These are phyloP conservation scores for Amphiduros pacificus DNA, from an alignment of 2,888 invertebrate species.

Conservation along the genomic window DNA sequence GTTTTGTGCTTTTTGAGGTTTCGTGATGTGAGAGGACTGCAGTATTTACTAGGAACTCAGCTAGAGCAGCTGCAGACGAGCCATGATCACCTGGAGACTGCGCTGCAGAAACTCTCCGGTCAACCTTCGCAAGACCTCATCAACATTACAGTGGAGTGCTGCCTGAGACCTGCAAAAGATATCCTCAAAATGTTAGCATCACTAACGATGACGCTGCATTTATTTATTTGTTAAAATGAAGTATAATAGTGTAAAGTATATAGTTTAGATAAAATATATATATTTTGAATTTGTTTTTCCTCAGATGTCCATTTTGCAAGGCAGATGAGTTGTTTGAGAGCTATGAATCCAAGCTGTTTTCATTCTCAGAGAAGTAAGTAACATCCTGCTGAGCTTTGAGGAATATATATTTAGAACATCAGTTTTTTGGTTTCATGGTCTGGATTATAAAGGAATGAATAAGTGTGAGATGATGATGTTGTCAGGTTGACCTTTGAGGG, in stretches of 20 bases:
- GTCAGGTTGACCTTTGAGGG: too few species aligned
- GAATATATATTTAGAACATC: too few species aligned
- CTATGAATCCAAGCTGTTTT: conserved; percentile 64
- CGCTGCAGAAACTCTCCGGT: conserved; percentile 49
- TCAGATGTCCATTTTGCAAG: conserved; percentile 59
- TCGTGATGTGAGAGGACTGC: conserved; percentile 49
- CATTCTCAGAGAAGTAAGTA: conserved; percentile 60
- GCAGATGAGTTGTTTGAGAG: conserved; percentile 57
- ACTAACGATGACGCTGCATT: too few species aligned
- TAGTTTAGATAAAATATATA: too few species aligned
- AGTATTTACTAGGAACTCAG: conserved; percentile 53
- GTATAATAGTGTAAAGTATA: too few species aligned
- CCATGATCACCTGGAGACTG: conserved; percentile 50
- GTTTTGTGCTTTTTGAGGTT: conserved; percentile 53
- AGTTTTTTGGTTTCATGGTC: too few species aligned
- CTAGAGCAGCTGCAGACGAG: conserved; percentile 53
- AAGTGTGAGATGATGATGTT: too few species aligned
- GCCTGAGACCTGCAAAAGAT: conserved; percentile 62
- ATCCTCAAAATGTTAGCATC: conserved; percentile 34
- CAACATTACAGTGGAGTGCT: conserved; percentile 65
- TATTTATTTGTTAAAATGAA: too few species aligned
- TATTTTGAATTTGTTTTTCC: conserved; percentile 23
- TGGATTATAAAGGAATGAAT: too few species aligned
- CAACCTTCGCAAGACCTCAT: conserved; percentile 57
- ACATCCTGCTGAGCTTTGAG: too few species aligned